Base-by-base conservation (phyloP, 2,113 vertebrate genomes). In the Lepisosteus oculatus region DNA sequence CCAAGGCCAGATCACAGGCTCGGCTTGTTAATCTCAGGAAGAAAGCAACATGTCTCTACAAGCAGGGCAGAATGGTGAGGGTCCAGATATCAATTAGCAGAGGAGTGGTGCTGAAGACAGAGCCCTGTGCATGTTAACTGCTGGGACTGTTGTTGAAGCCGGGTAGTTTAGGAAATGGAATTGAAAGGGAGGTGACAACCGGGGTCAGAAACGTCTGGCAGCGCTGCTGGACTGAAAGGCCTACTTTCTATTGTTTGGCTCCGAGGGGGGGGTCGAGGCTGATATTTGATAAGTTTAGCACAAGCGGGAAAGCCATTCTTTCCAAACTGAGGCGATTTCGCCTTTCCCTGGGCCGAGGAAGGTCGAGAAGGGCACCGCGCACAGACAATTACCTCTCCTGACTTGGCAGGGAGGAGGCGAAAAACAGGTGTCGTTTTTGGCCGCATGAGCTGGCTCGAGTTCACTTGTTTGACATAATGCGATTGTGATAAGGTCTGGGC, bases 401-500 rank as follows among this genome's bases (percentile, higher is more conserved):
- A 61, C 55, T 74, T 65, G 65, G 54, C 66, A 65, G 3, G 3
- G 29, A 29, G 11, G 9, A 65, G 56, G 4, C 1, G 43, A 14
- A 71, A 76, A 64, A 67, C 78, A 70, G 81, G 71, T 74, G 76
- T 0, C 2, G 42, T 17, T 69, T 68, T 15, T 47, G 61, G 65
- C 44, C 74, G 81, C 73, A 75, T 71, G 73, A 77, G 76, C 62
- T 65, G 11, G 74, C 67, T 66, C 4, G 0, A 42, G 73, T 47
- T 42, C n/a, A 9, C 64, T 6, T 5, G 77, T 44, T 44, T 55
- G 73, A 71, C 67, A 43, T 55, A 74, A 61, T 42, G 69, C 76
- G 65, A 73, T 17, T 67, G 71, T 12, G 82, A 83, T 86, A 85
- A 83, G 81, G 69, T 78, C 72, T 11, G 74, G 78, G 80, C 81